Evolutionary conservation across 1,140 invertebrate species (phyloP).

Genomic region (Apis dorsata): DNA sequence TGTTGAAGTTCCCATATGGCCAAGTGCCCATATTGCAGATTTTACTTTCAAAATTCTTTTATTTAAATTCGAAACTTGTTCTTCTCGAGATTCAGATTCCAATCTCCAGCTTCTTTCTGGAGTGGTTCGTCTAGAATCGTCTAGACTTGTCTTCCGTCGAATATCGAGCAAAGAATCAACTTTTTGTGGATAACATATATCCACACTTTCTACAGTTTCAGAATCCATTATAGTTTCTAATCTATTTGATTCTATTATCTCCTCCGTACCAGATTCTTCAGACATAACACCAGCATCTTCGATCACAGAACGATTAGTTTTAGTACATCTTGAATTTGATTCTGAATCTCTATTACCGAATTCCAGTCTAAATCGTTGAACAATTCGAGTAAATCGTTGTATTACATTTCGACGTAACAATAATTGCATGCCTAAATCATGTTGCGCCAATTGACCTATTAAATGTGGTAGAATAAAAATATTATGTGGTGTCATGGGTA

Average conservation of each 20-base stretch:
- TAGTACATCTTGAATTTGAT: constrained; percentile 55
- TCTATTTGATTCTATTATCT: constrained; percentile 66
- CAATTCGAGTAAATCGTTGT: constrained; percentile 71
- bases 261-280: constrained; percentile 68
- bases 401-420: constrained; percentile 79
- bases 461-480: constrained; percentile 91
- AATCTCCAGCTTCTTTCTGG: constrained; percentile 73
- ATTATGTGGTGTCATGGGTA: constrained; percentile 77
- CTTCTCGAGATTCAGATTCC: constrained; percentile 65
- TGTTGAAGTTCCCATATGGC: constrained; percentile 89
- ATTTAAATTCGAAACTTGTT: constrained; percentile 59
- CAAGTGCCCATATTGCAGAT: constrained; percentile 93
- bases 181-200: constrained; percentile 60
- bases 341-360: constrained; percentile 60
- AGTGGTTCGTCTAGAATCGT: constrained; percentile 75
- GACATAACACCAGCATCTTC: constrained; percentile 68
- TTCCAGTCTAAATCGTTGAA: constrained; percentile 74
- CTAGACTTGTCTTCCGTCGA: constrained; percentile 72
- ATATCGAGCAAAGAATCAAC: constrained; percentile 67
- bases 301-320: constrained; percentile 55
- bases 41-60: constrained; percentile 89
- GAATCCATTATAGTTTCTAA: constrained; percentile 77
- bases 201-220: constrained; percentile 68
- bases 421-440: constrained; percentile 86
- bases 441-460: constrained; percentile 92